Evolutionary conservation across 2,888 invertebrate genomes (phyloP), one percentile per base, ranked within the genome.

Genomic region (Drosophila robusta): DNA sequence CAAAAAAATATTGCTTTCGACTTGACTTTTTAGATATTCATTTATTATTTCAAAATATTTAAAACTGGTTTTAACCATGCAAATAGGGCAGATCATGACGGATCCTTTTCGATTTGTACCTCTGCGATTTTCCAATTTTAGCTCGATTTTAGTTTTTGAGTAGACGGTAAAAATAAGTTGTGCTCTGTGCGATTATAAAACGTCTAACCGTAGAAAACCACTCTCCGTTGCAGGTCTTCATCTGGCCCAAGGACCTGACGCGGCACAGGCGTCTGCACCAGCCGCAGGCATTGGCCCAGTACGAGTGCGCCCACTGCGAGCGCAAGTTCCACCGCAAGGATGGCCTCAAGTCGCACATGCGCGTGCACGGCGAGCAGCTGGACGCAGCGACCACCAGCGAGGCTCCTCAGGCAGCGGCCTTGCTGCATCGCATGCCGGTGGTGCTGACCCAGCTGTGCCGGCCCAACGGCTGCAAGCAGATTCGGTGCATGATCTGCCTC

Each of bases 251-350:
- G 74, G 93, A 94, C 80, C 92, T 95, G 9, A 94, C 94, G 0
- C 93, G 95, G 52, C 95, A 95, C 90, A 93, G 93, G 22, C 94
- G 94, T 79, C 92, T 94, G n/a, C 95, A 95, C 89, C 93, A 93
- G 81, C 93, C 93, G 2, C 67, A 67, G 16, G 56, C 81, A 1
- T 42, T 63, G 55, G 94, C 94, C 70, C 91, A 92, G 47, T 94
- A 93, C 72, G 93, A 94, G 77, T 95, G 94, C 72, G 92, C 93
- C 6, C 90, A 93, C 29, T 95, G 94, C 74, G 92, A 93, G 7
- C 94, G 93, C 66, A 94, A 93, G 79, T 95, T 94, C 71, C 93
- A 93, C 66, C 93, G 94, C 34, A 94, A 93, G 75, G 94, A 94
- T 76, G 94, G 94, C 82, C 91, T 94, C 61, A 93, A 94, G 36